These are phyloP conservation scores for Columba livia DNA, from an alignment of 2,113 vertebrate genomes.

Conservation along the genomic window DNA sequence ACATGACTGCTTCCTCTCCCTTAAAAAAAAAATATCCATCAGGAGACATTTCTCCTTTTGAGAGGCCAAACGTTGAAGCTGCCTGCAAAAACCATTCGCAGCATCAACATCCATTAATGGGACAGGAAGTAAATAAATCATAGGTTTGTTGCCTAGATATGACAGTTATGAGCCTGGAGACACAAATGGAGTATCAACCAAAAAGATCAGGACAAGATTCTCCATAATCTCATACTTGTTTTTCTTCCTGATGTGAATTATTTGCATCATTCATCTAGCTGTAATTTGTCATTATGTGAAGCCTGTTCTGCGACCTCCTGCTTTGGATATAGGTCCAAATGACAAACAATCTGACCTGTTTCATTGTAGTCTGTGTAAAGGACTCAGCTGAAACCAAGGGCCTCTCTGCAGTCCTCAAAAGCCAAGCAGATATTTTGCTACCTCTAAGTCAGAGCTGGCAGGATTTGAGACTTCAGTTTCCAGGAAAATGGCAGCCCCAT, in stretches of 20 bases:
- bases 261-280: background rate
- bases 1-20: slow-evolving; percentile 50
- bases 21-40: slow-evolving; percentile 23
- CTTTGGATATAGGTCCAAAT: background rate
- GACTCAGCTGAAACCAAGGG: background rate
- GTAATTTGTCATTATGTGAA: background rate
- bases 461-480: background rate
- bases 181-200: background rate
- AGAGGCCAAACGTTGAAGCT: background rate
- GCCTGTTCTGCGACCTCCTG: background rate
- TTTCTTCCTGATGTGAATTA: background rate
- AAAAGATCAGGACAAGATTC: background rate
- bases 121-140: slow-evolving; percentile 16
- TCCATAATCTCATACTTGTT: accelerated
- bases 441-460: background rate
- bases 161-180: background rate
- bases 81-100: slow-evolving; percentile 55
- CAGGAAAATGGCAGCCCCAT: background rate
- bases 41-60: background rate
- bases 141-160: accelerated
- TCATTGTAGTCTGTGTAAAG: background rate
- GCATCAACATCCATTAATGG: background rate
- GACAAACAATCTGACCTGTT: background rate
- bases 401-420: background rate
- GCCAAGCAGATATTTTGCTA: background rate